phyloP scores from a whole-genome alignment of 1,140 invertebrate genomes.

The Wasmannia auropunctata region DNA sequence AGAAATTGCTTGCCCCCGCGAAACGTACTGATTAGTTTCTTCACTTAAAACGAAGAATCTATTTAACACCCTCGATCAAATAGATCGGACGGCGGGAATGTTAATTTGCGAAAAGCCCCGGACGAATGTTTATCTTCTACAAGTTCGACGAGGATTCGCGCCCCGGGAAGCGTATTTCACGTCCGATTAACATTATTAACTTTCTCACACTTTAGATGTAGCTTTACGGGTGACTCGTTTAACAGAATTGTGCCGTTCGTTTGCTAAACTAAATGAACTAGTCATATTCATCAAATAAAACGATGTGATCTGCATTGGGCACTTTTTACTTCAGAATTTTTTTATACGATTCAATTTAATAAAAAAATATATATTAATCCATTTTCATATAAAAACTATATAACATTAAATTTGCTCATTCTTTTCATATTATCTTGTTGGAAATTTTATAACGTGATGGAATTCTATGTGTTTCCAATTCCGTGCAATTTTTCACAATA shows the following conservation, averaged over 20 bases:
- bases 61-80: background rate
- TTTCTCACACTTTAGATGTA: slow-evolving; percentile 19
- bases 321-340: background rate
- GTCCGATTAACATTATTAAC: slow-evolving; percentile 69
- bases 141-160: background rate
- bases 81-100: background rate
- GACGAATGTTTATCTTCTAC: slow-evolving; percentile 31
- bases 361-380: background rate
- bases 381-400: background rate
- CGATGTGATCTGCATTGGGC: background rate
- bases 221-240: background rate
- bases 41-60: slow-evolving; percentile 5
- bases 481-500: background rate
- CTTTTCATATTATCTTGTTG: background rate
- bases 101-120: slow-evolving; percentile 20
- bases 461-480: slow-evolving; percentile 3
- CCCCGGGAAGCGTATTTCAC: background rate
- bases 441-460: background rate
- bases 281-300: background rate
- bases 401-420: background rate
- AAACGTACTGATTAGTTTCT: slow-evolving; percentile 30
- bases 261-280: background rate
- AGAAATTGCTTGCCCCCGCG: background rate
- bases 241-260: background rate
- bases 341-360: background rate